Evolutionary conservation across 2,113 vertebrate genomes (phyloP).

Genomic region (Cebidichthys violaceus): DNA sequence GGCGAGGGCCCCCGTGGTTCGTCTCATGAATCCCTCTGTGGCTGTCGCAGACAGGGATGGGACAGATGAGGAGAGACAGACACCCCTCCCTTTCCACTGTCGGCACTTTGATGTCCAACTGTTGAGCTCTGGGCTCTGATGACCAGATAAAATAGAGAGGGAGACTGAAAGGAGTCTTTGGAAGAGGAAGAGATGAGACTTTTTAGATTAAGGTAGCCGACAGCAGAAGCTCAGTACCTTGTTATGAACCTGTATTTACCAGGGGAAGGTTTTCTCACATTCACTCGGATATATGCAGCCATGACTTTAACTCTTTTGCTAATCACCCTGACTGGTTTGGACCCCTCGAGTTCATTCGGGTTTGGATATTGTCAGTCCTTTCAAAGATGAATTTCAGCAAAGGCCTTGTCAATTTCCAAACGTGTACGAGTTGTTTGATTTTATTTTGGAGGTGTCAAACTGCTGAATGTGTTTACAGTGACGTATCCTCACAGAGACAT

Average conservation of each 20-base stretch:
- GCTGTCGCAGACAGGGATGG: conserved; percentile 70
- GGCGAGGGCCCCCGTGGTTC: conserved; percentile 54
- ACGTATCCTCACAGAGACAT: neutral
- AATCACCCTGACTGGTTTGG: neutral
- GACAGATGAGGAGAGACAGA: conserved; percentile 68
- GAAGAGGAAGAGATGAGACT: conserved; percentile 62
- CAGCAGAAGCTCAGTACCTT: conserved; percentile 31
- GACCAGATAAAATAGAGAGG: conserved; percentile 76
- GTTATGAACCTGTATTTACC: conserved; percentile 16
- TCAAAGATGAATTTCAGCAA: neutral
- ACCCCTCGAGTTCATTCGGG: neutral
- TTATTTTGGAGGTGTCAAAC: neutral
- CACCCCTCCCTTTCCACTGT: conserved; percentile 69
- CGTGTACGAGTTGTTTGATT: neutral
- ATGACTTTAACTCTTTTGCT: neutral
- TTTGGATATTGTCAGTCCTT: neutral
- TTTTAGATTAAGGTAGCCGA: conserved; percentile 52
- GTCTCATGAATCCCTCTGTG: conserved; percentile 70
- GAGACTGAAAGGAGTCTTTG: conserved; percentile 68
- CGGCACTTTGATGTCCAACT: conserved; percentile 80
- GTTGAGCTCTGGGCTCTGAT: conserved; percentile 79
- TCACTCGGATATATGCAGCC: neutral
- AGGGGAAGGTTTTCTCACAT: conserved; percentile 10
- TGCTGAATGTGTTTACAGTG: too few species aligned
- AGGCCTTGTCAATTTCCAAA: neutral